Percentiles rank a stretch among this genome's conserved stretches.
Evolutionary conservation across 2,113 vertebrate genomes (phyloP).

Genomic region (Malurus elegans): DNA sequence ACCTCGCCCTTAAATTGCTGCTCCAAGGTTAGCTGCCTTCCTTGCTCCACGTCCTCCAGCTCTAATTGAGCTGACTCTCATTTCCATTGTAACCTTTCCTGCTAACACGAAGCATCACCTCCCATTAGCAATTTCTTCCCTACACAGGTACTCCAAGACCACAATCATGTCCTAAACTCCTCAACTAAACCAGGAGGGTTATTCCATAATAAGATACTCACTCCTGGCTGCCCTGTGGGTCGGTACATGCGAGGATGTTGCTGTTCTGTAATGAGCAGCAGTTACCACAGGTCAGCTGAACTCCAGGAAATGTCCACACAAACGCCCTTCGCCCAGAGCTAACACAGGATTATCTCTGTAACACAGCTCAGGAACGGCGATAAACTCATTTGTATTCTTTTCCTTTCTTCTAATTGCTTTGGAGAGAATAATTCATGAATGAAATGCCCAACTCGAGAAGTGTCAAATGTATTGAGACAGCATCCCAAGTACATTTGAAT

Average conservation of each 20-base stretch:
- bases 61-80: background rate
- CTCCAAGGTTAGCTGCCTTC: conserved; percentile 10
- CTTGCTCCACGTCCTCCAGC: background rate
- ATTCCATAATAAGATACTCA: background rate
- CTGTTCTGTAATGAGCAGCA: background rate
- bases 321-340: background rate
- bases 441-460: background rate
- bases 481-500: background rate
- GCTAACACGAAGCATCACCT: background rate
- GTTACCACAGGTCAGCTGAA: conserved; percentile 27
- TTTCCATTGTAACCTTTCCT: background rate
- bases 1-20: background rate
- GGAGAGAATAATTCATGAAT: background rate
- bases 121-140: background rate
- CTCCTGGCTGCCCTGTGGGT: background rate
- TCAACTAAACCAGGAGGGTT: background rate
- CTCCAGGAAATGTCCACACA: background rate
- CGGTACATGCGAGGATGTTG: background rate
- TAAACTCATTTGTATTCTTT: background rate
- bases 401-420: background rate
- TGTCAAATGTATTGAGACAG: background rate
- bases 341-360: background rate
- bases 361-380: background rate
- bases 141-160: background rate
- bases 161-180: background rate